phyloP scores from a whole-genome alignment of 35 echinoderm and acorn worm species.

The Heliocidaris erythrogramma region DNA sequence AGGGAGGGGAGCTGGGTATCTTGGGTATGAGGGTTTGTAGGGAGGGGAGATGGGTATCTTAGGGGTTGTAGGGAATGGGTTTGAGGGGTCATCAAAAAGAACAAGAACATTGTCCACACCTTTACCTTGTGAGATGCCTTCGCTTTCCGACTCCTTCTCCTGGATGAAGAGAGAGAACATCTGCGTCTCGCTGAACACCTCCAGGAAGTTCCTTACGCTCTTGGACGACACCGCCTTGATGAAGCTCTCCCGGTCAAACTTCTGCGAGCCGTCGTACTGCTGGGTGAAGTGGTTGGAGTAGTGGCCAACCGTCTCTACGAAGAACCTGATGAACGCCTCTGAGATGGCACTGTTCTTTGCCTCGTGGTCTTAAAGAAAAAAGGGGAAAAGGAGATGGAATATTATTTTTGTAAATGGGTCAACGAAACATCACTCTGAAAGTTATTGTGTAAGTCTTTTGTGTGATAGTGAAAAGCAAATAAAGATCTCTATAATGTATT shows the following conservation, averaged over 20 bases:
- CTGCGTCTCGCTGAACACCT: constrained; percentile 93
- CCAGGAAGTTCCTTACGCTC: constrained; percentile 82
- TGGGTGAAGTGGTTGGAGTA: constrained; percentile 84
- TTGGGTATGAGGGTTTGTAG: not conserved
- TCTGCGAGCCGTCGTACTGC: constrained; percentile 59
- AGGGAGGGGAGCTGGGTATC: not conserved
- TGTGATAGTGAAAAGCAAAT: not conserved
- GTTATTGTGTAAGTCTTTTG: not conserved
- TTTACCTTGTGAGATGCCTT: constrained; percentile 82
- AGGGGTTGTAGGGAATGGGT: not conserved
- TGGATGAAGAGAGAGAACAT: constrained; percentile 99
- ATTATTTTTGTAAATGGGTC: not conserved
- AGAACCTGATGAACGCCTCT: constrained; percentile 88
- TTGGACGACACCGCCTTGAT: constrained; percentile 71
- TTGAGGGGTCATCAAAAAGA: not conserved
- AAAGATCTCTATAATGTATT: too few relatives aligned
- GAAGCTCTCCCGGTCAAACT: constrained; percentile 88
- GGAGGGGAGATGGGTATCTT: not conserved
- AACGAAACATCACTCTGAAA: not conserved
- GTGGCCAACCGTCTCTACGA: constrained; percentile 89
- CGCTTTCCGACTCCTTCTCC: constrained; percentile 88
- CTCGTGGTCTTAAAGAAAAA: constrained; percentile 70
- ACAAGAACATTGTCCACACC: not conserved
- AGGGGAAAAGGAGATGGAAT: not conserved
- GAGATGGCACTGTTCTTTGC: constrained; percentile 70